Evolutionary conservation across 2,797 vertebrate species (phyloP).

Genomic region (Decapterus maruadsi): DNA sequence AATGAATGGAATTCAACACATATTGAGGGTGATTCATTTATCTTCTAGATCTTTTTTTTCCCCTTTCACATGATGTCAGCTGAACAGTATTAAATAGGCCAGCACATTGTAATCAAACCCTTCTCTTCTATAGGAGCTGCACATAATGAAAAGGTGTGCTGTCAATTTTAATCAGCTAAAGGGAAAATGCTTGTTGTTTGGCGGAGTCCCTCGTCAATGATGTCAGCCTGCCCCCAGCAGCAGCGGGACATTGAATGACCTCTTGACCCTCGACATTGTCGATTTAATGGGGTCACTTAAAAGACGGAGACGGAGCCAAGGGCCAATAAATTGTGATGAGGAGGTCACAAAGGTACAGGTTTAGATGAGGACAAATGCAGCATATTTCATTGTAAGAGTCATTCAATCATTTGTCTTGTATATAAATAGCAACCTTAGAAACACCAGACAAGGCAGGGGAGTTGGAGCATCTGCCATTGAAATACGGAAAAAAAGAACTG

Average conservation of each 20-base stretch:
- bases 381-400: constrained; percentile 37
- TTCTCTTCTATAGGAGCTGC: constrained; percentile 12
- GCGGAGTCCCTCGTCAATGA: constrained; percentile 27
- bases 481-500: neutral
- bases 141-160: constrained; percentile 37
- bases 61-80: constrained; percentile 31
- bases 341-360: constrained; percentile 45
- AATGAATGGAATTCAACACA: constrained; percentile 44
- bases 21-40: constrained; percentile 50
- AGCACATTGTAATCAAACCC: constrained; percentile 32
- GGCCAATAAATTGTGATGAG: constrained; percentile 52
- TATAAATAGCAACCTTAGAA: constrained; percentile 12
- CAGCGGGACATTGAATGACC: constrained; percentile 48
- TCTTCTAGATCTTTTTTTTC: constrained; percentile 20
- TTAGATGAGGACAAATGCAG: constrained; percentile 27
- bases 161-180: constrained; percentile 61
- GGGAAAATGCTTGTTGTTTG: constrained; percentile 36
- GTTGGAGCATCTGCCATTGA: neutral
- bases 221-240: constrained; percentile 15
- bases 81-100: constrained; percentile 44
- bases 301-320: constrained; percentile 16
- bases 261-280: constrained; percentile 46
- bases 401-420: constrained; percentile 42
- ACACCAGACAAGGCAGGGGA: neutral
- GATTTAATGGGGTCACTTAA: constrained; percentile 51